A percentile compares a stretch with the other conserved stretches of the same genome.
phyloP scores from a whole-genome alignment of 2,113 vertebrate species.

The Tricholaema leucomelas region DNA sequence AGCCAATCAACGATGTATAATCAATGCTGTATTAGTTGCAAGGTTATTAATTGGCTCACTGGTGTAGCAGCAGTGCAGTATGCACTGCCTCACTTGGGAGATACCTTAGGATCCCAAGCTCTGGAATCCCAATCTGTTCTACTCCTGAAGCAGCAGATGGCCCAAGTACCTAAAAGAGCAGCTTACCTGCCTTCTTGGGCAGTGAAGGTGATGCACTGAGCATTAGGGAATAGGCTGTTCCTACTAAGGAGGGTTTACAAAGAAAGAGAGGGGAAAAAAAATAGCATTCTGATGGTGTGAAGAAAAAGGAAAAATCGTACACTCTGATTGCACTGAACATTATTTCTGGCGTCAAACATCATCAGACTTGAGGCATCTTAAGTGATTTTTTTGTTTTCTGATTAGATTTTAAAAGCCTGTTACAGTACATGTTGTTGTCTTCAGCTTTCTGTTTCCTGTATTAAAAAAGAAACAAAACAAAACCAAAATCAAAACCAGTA shows the following conservation, averaged over 20 bases:
- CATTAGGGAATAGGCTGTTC: not conserved
- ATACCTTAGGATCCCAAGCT: not conserved
- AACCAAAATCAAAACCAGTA: not conserved
- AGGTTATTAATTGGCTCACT: not conserved
- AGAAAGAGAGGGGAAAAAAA: conserved; percentile 74
- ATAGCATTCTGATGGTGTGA: conserved; percentile 71
- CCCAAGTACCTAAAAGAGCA: conserved; percentile 7
- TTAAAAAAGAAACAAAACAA: conserved; percentile 32
- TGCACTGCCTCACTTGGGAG: not conserved
- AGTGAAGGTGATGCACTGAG: not conserved
- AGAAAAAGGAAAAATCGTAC: conserved; percentile 85
- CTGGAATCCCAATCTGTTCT: conserved; percentile 23
- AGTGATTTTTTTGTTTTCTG: conserved; percentile 78
- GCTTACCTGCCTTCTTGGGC: conserved; percentile 40
- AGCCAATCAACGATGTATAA: too few species aligned
- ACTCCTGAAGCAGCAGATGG: conserved; percentile 54
- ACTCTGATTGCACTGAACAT: conserved; percentile 87
- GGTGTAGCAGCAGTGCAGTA: conserved; percentile 13
- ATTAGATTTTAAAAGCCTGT: conserved; percentile 74
- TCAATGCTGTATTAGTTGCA: not conserved
- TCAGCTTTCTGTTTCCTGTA: conserved; percentile 97
- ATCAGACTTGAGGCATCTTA: conserved; percentile 83
- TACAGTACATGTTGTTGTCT: conserved; percentile 74
- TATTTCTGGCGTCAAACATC: conserved; percentile 86
- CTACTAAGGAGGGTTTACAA: conserved; percentile 52